Base-by-base conservation (phyloP, 2,113 vertebrate genomes). In the Ictalurus furcatus region DNA sequence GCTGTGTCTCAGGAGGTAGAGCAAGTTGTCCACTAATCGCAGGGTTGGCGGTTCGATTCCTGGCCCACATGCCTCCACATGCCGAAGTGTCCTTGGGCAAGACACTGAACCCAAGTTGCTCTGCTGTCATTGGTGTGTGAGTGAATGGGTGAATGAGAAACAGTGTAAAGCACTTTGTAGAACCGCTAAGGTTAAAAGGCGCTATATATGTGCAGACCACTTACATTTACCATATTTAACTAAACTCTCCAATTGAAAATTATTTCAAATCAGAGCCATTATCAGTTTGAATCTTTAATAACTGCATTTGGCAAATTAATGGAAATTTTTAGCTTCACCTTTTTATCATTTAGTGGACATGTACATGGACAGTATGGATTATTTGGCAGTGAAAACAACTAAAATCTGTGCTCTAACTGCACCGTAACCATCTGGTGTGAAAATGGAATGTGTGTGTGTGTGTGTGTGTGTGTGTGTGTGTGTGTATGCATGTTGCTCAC, bases 401-500 rank as follows among this genome's bases (percentile, higher is more conserved):
- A 69, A 69, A 16, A 69, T 67, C 65, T n/a, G 63, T 28, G 63
- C 63, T n/a, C 28, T n/a, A 67, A 28, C 28, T 67, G 28, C 63
- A 71, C 13, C 6, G 0, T 19, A 73, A 37, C 17, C 30, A 73
- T 37, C 69, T 7, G 17, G 30, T 73, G 17, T 73, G n/a, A 73
- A 73, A 73, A 37, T 5, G 25, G 25, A 69, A 54, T 63, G 23
- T 65, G 80, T 54, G 69, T 58, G 69, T 25, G 21, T 87, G 86
- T 83, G 28, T 16, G 58, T 48, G 48, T 76, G 9, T 56, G 12
- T 9, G n/a, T 44, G 17, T 2, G 61, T 19, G 63, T 61, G 63
- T 30, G 25, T 52, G 48, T 61, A 28, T 74, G 25, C 25, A 4
- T 54, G 19, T 61, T 4, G 23, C 96, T 96, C 93, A 99, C 98